phyloP scores from a whole-genome alignment of 2,888 invertebrate species.

The Ischnura elegans region DNA sequence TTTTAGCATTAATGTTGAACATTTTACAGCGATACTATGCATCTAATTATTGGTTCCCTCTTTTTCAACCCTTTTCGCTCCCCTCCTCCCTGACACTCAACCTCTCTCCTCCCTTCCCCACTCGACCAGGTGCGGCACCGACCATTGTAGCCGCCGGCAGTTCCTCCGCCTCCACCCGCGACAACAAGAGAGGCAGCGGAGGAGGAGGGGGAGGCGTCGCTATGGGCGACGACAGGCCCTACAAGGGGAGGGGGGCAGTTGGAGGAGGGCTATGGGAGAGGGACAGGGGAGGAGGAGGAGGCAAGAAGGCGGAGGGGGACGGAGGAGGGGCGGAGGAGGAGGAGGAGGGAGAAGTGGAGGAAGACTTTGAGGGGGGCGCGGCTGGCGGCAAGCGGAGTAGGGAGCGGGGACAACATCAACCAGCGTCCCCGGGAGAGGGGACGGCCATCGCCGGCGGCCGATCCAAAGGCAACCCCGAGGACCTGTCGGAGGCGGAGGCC shows the following conservation, averaged over 20 bases:
- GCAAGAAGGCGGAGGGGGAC: background rate
- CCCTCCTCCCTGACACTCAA: background rate
- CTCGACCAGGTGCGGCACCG: background rate
- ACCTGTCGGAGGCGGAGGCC: constrained; percentile 30
- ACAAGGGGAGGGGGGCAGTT: background rate
- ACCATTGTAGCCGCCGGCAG: background rate
- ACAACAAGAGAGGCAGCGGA: background rate
- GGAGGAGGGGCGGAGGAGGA: background rate
- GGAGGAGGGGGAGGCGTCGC: background rate
- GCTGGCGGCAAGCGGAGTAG: background rate
- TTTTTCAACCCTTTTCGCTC: background rate
- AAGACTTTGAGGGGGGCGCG: background rate
- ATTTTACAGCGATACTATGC: background rate
- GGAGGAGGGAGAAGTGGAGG: background rate
- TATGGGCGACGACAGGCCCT: background rate
- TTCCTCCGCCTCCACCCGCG: background rate
- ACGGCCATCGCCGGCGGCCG: constrained; percentile 17
- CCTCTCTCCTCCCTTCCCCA: background rate
- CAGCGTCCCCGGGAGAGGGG: background rate
- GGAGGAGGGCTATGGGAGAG: background rate
- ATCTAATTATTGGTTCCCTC: background rate
- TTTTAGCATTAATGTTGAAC: too few relatives aligned
- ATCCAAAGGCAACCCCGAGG: background rate
- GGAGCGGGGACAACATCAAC: background rate
- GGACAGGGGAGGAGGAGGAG: background rate